Percentiles rank a stretch among this genome's conserved stretches.
phyloP scores from a whole-genome alignment of 2,888 invertebrate species.

The Eurytoma adleriae region DNA sequence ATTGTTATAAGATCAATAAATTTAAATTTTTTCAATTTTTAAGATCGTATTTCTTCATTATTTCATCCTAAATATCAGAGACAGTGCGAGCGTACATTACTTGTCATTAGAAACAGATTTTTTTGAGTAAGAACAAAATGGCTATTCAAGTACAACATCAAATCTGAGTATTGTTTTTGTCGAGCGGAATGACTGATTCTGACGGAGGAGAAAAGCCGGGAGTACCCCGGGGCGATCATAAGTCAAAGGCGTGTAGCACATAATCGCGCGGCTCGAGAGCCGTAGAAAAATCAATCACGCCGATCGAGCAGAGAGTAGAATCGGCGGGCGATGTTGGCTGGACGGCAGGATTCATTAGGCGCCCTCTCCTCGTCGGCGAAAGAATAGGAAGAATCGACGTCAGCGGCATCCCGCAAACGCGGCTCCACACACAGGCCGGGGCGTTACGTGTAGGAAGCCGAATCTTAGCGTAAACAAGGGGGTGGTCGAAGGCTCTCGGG shows the following conservation, averaged over 20 bases:
- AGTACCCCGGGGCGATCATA: conserved; percentile 8
- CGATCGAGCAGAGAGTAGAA: conserved; percentile 25
- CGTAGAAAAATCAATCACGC: conserved; percentile 48
- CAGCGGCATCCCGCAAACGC: neutral
- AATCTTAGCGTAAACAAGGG: conserved; percentile 44
- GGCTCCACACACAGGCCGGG: neutral
- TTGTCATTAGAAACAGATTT: too few species aligned
- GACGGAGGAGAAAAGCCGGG: neutral
- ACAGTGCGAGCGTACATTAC: too few species aligned
- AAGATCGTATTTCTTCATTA: too few species aligned
- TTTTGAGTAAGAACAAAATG: too few species aligned
- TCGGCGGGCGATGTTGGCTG: conserved; percentile 3
- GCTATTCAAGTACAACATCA: neutral
- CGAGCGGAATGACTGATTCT: conserved; percentile 13
- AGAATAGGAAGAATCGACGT: too few species aligned
- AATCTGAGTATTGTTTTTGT: conserved; percentile 3
- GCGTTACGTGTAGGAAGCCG: conserved; percentile 24
- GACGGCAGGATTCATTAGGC: conserved; percentile 38
- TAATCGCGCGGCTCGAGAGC: neutral
- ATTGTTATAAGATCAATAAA: too few species aligned
- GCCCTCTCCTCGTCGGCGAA: neutral
- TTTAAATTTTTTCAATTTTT: too few species aligned
- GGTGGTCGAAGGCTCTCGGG: neutral
- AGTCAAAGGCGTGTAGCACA: conserved; percentile 30
- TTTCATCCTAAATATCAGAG: too few species aligned